Conservation (phyloP, 2,113 vertebrate genomes). For the Dolichotis patagonum region DNA sequence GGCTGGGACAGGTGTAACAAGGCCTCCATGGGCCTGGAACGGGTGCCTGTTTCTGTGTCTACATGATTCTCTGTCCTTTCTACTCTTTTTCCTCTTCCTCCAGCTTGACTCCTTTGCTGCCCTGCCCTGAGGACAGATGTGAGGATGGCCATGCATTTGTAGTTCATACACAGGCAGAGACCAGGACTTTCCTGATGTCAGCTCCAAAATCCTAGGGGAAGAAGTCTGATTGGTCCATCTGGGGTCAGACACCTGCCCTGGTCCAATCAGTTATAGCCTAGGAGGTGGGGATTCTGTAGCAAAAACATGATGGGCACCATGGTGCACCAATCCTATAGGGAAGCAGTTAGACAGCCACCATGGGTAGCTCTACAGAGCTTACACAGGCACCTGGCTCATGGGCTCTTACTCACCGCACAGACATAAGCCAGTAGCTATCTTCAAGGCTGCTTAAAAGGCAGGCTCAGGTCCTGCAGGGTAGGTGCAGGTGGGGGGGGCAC, state of each 20-base stretch:
- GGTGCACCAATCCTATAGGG: fast-evolving
- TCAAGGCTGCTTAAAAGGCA: neutral
- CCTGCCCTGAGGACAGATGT: neutral
- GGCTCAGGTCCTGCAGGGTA: neutral
- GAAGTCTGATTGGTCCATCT: neutral
- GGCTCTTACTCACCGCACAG: neutral
- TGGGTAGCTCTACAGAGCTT: neutral
- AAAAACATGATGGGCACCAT: neutral
- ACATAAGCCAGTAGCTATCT: neutral
- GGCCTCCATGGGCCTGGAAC: neutral
- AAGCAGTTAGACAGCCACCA: fast-evolving
- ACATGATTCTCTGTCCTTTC: no score
- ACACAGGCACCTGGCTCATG: neutral
- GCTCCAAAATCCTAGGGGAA: neutral
- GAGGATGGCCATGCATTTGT: fast-evolving
- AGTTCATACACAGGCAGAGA: neutral
- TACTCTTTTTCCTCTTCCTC: neutral
- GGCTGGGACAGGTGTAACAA: neutral
- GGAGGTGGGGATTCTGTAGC: neutral
- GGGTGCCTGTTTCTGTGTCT: neutral
- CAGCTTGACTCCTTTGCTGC: neutral
- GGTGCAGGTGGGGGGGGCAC: neutral
- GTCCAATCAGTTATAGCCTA: neutral
- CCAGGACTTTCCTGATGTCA: fast-evolving
- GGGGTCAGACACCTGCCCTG: neutral